phyloP scores from a whole-genome alignment of 2,888 invertebrate genomes.

The Agelastica alni region DNA sequence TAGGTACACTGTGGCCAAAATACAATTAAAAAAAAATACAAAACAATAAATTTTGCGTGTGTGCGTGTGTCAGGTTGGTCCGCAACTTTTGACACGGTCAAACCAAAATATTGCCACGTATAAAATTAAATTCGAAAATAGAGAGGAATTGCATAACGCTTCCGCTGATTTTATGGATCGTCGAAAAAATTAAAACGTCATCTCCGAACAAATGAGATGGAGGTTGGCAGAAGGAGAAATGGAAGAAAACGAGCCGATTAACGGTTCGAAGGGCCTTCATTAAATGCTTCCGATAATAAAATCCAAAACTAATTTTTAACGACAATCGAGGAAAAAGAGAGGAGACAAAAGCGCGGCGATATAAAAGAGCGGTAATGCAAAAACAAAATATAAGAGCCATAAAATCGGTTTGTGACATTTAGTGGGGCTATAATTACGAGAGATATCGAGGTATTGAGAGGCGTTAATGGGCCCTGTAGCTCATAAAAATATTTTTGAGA shows the following conservation, averaged over 20 bases:
- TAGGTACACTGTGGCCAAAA: conserved; percentile 47
- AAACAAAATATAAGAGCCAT: conserved; percentile 11
- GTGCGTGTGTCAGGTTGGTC: conserved; percentile 47
- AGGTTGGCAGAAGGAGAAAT: no score
- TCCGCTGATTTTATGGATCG: no score
- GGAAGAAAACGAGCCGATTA: neutral
- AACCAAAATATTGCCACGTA: conserved; percentile 8
- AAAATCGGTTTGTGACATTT: conserved; percentile 5
- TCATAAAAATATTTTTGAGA: no score
- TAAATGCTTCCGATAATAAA: conserved; percentile 10
- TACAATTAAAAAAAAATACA: conserved; percentile 43
- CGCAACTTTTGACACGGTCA: conserved; percentile 43
- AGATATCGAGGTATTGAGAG: no score
- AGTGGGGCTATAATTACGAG: no score
- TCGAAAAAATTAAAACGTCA: no score
- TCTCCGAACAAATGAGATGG: no score
- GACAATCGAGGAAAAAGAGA: neutral
- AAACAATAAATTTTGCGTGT: conserved; percentile 36
- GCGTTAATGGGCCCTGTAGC: no score
- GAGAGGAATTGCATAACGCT: conserved; percentile 24
- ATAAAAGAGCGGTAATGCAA: conserved; percentile 2
- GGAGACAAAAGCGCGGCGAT: conserved; percentile 8
- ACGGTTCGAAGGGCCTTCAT: conserved; percentile 1
- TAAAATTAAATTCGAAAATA: conserved; percentile 10
- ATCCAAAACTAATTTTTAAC: conserved; percentile 15